These are phyloP conservation scores for Pelvicachromis taeniatus DNA, from an alignment of 2,113 vertebrate species.

Conservation along the genomic window DNA sequence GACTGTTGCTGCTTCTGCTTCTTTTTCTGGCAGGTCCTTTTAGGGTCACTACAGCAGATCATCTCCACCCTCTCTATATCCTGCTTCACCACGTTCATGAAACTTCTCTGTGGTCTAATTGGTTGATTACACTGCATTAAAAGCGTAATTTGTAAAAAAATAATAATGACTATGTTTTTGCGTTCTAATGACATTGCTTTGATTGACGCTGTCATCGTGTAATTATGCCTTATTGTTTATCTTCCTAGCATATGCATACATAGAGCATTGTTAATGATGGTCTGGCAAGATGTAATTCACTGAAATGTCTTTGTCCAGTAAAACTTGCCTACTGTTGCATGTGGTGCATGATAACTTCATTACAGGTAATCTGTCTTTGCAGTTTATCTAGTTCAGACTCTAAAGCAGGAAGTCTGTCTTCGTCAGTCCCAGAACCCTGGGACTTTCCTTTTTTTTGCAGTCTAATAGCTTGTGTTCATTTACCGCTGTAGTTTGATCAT, in stretches of 20 bases:
- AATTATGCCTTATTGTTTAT: neutral
- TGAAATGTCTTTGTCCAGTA: neutral
- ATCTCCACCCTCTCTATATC: neutral
- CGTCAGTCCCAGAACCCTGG: neutral
- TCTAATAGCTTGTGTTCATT: neutral
- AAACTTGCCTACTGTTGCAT: neutral
- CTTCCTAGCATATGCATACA: neutral
- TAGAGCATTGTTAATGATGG: neutral
- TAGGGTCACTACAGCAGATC: neutral
- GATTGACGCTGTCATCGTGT: neutral
- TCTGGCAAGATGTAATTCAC: neutral
- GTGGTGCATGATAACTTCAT: slow-evolving; percentile 4
- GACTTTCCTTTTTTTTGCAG: neutral
- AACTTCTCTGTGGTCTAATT: neutral
- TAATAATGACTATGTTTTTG: neutral
- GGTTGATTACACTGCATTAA: neutral
- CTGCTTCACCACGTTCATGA: no score
- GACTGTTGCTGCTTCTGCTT: neutral
- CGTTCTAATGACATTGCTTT: neutral
- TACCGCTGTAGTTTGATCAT: neutral
- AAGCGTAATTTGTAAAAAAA: neutral
- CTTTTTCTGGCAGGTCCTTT: neutral
- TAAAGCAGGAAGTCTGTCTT: neutral
- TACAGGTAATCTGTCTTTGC: neutral
- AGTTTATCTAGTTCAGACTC: neutral